A percentile compares a stretch with the other conserved stretches of the same genome.
phyloP scores from a whole-genome alignment of 2,888 invertebrate genomes.

The Amorpha juglandis region DNA sequence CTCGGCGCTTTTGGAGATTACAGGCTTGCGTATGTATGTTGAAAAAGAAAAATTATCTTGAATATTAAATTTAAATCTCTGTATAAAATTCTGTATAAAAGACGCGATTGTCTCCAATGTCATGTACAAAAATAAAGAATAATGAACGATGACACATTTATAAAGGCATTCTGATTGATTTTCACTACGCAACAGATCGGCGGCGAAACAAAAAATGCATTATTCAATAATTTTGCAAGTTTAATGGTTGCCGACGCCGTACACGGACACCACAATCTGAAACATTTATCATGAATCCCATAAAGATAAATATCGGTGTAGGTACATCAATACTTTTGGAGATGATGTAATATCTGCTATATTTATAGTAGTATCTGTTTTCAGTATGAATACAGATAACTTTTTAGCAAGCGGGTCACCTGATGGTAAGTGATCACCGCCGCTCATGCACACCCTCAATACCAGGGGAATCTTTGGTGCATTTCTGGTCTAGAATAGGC shows the following conservation, averaged over 20 bases:
- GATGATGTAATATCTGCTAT: background rate
- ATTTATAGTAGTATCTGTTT: background rate
- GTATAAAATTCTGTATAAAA: background rate
- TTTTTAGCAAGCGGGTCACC: too few relatives aligned
- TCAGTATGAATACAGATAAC: too few relatives aligned
- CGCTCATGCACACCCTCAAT: too few relatives aligned
- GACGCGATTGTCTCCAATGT: background rate
- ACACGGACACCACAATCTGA: conserved; percentile 21
- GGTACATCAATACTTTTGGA: conserved; percentile 1
- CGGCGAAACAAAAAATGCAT: conserved; percentile 22
- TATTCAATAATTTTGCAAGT: conserved; percentile 21
- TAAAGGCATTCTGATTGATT: conserved; percentile 15
- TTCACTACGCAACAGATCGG: conserved; percentile 9
- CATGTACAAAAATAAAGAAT: background rate
- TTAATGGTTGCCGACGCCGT: conserved; percentile 13
- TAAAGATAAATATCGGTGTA: conserved; percentile 4
- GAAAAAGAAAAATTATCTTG: too few relatives aligned
- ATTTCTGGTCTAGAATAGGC: too few relatives aligned
- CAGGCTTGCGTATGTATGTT: too few relatives aligned
- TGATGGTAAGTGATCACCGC: too few relatives aligned
- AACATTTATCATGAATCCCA: conserved; percentile 25
- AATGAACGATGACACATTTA: conserved; percentile 12
- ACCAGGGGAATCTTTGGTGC: too few relatives aligned
- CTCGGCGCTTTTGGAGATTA: too few relatives aligned
- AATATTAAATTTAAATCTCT: background rate